Evolutionary conservation across 2,797 vertebrate genomes (phyloP).

Genomic region (Helostoma temminkii): DNA sequence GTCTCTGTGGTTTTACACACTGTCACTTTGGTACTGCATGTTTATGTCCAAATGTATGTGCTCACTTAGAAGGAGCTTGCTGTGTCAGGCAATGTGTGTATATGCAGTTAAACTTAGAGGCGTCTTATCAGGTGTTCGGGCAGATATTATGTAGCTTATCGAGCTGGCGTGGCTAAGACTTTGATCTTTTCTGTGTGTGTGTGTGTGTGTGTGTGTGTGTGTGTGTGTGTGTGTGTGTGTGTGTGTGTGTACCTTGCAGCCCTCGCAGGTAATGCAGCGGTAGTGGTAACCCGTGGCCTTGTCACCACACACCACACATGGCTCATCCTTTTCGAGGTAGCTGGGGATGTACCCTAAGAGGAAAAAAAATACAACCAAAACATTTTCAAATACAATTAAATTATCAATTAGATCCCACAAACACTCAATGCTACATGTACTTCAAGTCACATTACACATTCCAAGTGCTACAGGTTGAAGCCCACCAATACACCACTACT

Average conservation of each 20-base stretch:
- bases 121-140: conserved; percentile 1
- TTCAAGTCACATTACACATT: too few species aligned
- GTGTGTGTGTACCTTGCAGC: conserved; percentile 92
- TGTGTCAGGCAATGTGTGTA: not conserved
- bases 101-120: conserved; percentile 15
- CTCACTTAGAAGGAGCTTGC: not conserved
- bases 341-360: conserved; percentile 95
- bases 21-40: not conserved
- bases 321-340: conserved; percentile 99
- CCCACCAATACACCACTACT: too few species aligned
- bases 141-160: not conserved
- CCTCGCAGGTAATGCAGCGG: conserved; percentile 99
- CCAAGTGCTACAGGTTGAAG: too few species aligned
- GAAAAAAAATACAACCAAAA: not conserved
- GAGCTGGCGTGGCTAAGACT: not conserved
- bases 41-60: too few species aligned
- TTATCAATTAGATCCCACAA: too few species aligned
- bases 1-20: not conserved
- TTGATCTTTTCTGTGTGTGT: conserved; percentile 28
- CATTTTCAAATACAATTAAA: not conserved
- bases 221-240: conserved; percentile 39
- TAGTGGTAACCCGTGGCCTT: conserved; percentile 99
- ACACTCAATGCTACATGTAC: too few species aligned
- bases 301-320: conserved; percentile 98
- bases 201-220: conserved; percentile 26